Conservation (phyloP, 2,888 invertebrate genomes). For the Linnaemya vulpina region DNA sequence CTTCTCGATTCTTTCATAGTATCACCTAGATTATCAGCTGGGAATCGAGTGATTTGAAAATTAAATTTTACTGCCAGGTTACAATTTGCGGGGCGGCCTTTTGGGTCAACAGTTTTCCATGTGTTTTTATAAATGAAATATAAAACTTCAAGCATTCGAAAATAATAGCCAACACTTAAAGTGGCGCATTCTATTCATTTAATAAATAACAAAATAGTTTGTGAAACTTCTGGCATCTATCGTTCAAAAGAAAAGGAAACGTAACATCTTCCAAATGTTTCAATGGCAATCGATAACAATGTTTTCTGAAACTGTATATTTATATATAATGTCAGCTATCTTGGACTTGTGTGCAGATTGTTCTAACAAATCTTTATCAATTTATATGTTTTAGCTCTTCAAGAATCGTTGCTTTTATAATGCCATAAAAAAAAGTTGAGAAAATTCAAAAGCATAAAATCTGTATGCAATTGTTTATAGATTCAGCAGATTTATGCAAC, state of each 20-base stretch:
- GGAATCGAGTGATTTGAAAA: too few relatives aligned
- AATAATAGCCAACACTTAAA: too few relatives aligned
- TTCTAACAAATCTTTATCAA: constrained; percentile 54
- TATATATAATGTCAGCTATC: constrained; percentile 7
- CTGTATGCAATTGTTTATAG: constrained; percentile 5
- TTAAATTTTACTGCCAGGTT: too few relatives aligned
- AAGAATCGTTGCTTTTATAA: constrained; percentile 28
- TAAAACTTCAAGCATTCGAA: too few relatives aligned
- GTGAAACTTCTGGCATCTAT: neutral
- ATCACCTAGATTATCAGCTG: too few relatives aligned
- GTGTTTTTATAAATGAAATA: too few relatives aligned
- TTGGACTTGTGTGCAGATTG: neutral
- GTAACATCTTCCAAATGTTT: neutral
- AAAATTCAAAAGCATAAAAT: constrained; percentile 31
- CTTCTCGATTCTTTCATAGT: too few relatives aligned
- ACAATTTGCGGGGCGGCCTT: too few relatives aligned
- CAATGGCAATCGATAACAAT: constrained; percentile 13
- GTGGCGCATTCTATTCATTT: too few relatives aligned
- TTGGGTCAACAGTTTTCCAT: too few relatives aligned
- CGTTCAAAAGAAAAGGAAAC: neutral
- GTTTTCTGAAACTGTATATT: constrained; percentile 36
- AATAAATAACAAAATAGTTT: too few relatives aligned
- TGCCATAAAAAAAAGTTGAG: constrained; percentile 33
- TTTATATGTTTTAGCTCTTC: constrained; percentile 51
- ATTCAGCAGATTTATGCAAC: constrained; percentile 43